Evolutionary conservation across 2,888 invertebrate genomes (phyloP).

Genomic region (Gnatocerus cornutus): DNA sequence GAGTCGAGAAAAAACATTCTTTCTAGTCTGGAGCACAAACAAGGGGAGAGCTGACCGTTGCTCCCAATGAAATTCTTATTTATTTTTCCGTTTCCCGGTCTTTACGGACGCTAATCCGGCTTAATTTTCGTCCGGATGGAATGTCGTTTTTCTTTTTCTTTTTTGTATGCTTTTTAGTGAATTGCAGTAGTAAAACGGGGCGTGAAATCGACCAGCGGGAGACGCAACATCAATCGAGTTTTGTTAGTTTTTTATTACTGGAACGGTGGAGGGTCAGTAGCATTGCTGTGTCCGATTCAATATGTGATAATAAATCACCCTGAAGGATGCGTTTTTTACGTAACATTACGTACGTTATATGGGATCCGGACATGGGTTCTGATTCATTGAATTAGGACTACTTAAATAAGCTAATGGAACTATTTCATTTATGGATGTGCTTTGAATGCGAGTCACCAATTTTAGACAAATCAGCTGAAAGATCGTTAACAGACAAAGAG

Average conservation of each 20-base stretch:
- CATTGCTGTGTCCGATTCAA: constrained; percentile 57
- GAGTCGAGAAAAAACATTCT: constrained; percentile 8
- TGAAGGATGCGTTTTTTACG: constrained; percentile 63
- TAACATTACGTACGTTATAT: constrained; percentile 60
- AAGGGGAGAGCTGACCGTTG: constrained; percentile 44
- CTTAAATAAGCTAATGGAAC: constrained; percentile 41
- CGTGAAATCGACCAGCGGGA: constrained; percentile 66
- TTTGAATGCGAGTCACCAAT: too few species aligned
- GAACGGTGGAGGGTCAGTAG: constrained; percentile 56
- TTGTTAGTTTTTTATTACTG: constrained; percentile 62
- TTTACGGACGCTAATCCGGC: constrained; percentile 68
- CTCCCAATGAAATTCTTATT: constrained; percentile 64
- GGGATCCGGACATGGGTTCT: constrained; percentile 41
- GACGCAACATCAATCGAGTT: constrained; percentile 54
- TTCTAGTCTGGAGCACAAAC: constrained; percentile 28
- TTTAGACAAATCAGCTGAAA: too few species aligned
- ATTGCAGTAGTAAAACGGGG: constrained; percentile 61
- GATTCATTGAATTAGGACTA: constrained; percentile 38
- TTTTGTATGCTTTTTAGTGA: constrained; percentile 60
- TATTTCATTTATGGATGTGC: constrained; percentile 20
- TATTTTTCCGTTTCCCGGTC: constrained; percentile 70
- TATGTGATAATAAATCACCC: constrained; percentile 59
- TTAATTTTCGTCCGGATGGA: constrained; percentile 68
- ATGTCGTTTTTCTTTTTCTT: constrained; percentile 50
- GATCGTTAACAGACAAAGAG: too few species aligned